Evolutionary conservation across 2,888 invertebrate genomes (phyloP).

Genomic region (Ferrisia virgata): DNA sequence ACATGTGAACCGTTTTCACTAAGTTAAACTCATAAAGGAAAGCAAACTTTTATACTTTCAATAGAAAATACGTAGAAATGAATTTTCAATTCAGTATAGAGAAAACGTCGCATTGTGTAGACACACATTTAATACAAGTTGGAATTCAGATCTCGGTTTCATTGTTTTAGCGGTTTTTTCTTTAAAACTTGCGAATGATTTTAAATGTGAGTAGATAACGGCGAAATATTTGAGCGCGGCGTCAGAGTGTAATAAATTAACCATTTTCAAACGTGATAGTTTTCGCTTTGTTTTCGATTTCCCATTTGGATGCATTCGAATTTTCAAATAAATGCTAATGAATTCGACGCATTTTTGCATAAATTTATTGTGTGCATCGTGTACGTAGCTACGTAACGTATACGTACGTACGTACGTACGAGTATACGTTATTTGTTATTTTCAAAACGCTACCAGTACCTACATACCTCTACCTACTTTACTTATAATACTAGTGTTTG

Average conservation of each 20-base stretch:
- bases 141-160: slow-evolving; percentile 1
- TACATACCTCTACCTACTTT: no score
- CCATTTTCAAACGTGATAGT: slow-evolving; percentile 9
- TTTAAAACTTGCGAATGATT: slow-evolving; percentile 17
- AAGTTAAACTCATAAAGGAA: slow-evolving; percentile 14
- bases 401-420: no score
- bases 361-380: not conserved
- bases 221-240: slow-evolving; percentile 8
- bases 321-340: not conserved
- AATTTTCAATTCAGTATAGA: slow-evolving; percentile 14
- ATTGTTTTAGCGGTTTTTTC: slow-evolving; percentile 5
- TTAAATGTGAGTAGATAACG: slow-evolving; percentile 10
- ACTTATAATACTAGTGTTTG: not conserved
- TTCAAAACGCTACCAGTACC: not conserved
- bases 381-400: no score
- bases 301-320: slow-evolving; percentile 14
- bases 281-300: slow-evolving; percentile 5
- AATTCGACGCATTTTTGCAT: not conserved
- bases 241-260: slow-evolving; percentile 9
- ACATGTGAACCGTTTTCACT: slow-evolving; percentile 14
- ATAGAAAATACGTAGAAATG: not conserved
- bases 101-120: slow-evolving; percentile 14
- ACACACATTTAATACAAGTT: slow-evolving; percentile 5
- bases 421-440: not conserved
- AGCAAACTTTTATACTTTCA: slow-evolving; percentile 12